Conservation (phyloP, 1,140 invertebrate genomes). For the Trichonephila inaurata region DNA sequence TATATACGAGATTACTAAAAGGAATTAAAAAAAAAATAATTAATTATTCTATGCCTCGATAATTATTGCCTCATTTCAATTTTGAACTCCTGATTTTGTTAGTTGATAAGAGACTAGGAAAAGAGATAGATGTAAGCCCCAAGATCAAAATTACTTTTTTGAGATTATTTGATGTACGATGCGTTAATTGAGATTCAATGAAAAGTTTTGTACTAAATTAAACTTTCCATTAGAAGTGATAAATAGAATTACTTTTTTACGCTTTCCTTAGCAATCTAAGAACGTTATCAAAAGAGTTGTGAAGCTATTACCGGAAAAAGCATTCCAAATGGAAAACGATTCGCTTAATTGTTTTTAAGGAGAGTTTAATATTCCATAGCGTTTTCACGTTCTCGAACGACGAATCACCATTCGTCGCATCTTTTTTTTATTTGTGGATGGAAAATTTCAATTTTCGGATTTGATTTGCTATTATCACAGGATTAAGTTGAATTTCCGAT, state of each 20-base stretch:
- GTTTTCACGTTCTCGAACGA: too few species aligned
- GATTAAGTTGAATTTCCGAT: too few species aligned
- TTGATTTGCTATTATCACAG: too few species aligned
- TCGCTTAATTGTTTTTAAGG: background rate
- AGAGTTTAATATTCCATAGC: background rate
- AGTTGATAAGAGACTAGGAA: background rate
- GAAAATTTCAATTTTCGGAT: too few species aligned
- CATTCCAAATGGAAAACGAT: background rate
- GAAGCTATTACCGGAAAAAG: background rate
- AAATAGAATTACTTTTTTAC: background rate
- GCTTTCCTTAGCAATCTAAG: background rate
- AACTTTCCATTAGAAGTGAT: background rate
- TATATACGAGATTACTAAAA: background rate
- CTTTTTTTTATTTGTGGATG: too few species aligned
- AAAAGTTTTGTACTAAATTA: background rate
- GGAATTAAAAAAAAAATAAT: background rate
- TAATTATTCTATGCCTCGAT: background rate
- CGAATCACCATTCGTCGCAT: too few species aligned
- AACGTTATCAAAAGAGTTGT: background rate
- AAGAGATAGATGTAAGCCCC: background rate
- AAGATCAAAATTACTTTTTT: background rate
- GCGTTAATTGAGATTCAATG: slow-evolving; percentile 37
- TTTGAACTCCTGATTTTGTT: slow-evolving; percentile 4
- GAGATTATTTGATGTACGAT: background rate
- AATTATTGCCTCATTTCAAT: background rate